Evolutionary conservation across 2,113 vertebrate species (phyloP).

Genomic region (Rhinopithecus roxellana): DNA sequence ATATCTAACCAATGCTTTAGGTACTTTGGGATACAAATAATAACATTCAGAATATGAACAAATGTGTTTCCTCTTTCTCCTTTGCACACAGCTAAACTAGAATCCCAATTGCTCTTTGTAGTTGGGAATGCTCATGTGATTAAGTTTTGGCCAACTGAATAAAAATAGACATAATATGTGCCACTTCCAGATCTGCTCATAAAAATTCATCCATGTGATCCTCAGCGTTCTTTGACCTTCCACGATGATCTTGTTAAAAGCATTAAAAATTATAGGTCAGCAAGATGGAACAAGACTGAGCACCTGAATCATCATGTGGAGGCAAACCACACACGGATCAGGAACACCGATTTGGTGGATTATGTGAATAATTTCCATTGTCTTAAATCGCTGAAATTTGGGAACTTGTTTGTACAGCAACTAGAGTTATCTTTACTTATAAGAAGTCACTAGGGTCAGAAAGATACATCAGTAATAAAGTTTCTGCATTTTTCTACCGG

Average conservation of each 20-base stretch:
- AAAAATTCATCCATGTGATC: background rate
- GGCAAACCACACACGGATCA: background rate
- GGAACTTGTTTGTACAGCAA: background rate
- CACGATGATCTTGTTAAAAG: background rate
- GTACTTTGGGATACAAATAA: background rate
- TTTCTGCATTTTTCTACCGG: background rate
- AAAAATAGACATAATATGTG: background rate
- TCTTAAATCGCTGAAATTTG: background rate
- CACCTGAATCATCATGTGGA: background rate
- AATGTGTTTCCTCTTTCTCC: background rate
- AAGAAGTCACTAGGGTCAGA: background rate
- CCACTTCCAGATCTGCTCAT: background rate
- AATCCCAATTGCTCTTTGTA: background rate
- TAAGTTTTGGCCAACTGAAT: background rate
- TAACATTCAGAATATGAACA: background rate
- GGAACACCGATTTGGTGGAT: background rate
- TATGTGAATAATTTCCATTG: background rate
- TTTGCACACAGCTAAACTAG: background rate
- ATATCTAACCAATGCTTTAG: background rate
- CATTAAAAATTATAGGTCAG: background rate
- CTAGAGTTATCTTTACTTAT: background rate
- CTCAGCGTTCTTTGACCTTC: background rate
- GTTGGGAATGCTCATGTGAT: background rate
- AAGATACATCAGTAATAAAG: background rate
- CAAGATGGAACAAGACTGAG: background rate